Base-by-base conservation (phyloP, 2,113 vertebrate species). In the Ageneiosus marmoratus region DNA sequence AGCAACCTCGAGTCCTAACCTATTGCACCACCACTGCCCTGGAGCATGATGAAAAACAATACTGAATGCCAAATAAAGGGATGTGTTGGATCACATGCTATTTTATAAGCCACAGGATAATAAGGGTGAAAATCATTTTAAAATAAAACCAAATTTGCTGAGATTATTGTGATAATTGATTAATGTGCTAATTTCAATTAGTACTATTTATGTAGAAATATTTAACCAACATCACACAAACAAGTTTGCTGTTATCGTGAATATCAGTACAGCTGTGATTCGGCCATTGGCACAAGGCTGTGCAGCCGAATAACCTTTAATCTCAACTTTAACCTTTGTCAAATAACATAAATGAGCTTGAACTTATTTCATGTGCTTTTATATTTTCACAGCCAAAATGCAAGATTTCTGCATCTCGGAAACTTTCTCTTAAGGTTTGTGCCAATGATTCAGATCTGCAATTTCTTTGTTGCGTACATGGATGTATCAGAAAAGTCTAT, bases 321-420 rank as follows among this genome's bases (percentile, higher is more conserved):
- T 12, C 11, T 41, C 5, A 41, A 41, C 37, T 27, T 73, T 48
- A 15, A 48, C n/a, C 24, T 70, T 70, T 70, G 37, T 37, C 27
- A 48, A 73, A 73, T 27, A 27, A 72, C 27, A 24, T 44, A 44
- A 69, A 12, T 44, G 22, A 46, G n/a, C 27, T 48, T 50, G 2
- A 29, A 53, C 8, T 77, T 44, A 44, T 70, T 41, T 32, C 46
- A 44, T 58, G 0, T 78, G 7, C 20, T 10, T 12, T 18, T 84
- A 48, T 79, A 75, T 77, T 84, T 76, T 62, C 5, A 62, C 93
- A 97, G 96, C 96, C 94, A 75, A 96, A 97, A 88, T 95, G 94
- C 12, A 97, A 97, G 92, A 97, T 97, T 87, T 90, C 96, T 2
- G 96, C 96, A 81, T 97, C 96, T 9, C 94, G 96, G 32, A 97